Evolutionary conservation across 2,888 invertebrate species (phyloP), one percentile per base, ranked within the genome.

Genomic region (Xanthia togata): DNA sequence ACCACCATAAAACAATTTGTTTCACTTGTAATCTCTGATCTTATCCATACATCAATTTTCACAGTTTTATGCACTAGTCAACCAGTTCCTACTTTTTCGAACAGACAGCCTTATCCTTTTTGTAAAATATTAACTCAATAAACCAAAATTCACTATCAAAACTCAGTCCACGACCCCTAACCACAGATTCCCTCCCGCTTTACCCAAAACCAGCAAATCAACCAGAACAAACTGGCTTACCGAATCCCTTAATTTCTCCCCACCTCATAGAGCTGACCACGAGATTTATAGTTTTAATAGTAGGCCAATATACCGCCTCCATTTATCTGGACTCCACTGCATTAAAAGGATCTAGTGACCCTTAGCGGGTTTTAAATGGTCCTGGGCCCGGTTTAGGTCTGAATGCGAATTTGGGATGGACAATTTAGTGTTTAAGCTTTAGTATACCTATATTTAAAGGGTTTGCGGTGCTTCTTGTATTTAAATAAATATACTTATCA

Each of bases 251-350:
- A 92, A 92, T 92, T 92, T 90, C 88, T 88, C 85, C 75, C 60
- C 26, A 84, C 82, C 89, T 89, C 87, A 88, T 87, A 87, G 89
- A 87, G 86, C 85, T 87, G 89, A 89, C 88, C 86, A 73, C 82
- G 89, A 94, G 94, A 96, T 96, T 95, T 95, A 96, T 94, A 90
- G 95, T 91, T 93, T 93, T 95, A 96, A 95, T 96, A 95, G 95
- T 90, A 89, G 85, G 89, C 91, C 93, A 93, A 94, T 93, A 91
- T 83, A 85, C 74, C 59, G 72, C 50, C 38, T 90, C 93, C 90
- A 94, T 95, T 94, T 94, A 94, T 93, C 92, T 92, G 89, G 73
- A 73, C 81, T 81, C 81, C 89, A 92, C 92, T 93, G 92, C 91
- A 94, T 94, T 94, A 94, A 93, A 92, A 92, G 92, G 92, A 91